Percentiles rank a stretch among this genome's conserved stretches.
Evolutionary conservation across 2,797 vertebrate species (phyloP).

Genomic region (Onychomys arenicola): DNA sequence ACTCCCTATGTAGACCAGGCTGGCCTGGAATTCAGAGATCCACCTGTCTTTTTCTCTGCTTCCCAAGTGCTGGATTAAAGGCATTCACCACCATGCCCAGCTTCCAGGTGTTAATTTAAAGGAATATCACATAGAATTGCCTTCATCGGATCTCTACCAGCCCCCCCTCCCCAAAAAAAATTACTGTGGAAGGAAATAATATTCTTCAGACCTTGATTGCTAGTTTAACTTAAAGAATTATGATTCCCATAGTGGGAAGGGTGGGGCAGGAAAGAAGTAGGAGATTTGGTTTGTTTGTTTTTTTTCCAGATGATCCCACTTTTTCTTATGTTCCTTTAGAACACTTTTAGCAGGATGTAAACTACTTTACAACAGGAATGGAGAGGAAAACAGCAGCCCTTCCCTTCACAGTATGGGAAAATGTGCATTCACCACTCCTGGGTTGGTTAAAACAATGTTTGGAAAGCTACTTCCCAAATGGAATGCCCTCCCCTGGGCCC

Average conservation of each 20-base stretch:
- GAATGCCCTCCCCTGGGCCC: not conserved
- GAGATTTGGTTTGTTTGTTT: slow-evolving; percentile 46
- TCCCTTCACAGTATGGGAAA: not conserved
- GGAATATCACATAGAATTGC: not conserved
- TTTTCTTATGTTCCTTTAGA: slow-evolving; percentile 63
- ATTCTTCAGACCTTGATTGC: slow-evolving; percentile 7
- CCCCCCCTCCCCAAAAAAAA: slow-evolving; percentile 1
- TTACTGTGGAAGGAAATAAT: not conserved
- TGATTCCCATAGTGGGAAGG: not conserved
- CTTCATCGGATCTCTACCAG: not conserved
- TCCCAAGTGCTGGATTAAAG: not conserved
- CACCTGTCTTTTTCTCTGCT: not conserved
- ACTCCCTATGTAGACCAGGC: not conserved
- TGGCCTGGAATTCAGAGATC: not conserved
- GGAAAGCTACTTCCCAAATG: slow-evolving; percentile 26
- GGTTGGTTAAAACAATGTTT: not conserved
- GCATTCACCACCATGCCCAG: not conserved
- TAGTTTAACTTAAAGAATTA: slow-evolving; percentile 57
- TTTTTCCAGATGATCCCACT: slow-evolving; percentile 29
- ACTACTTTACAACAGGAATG: slow-evolving; percentile 44
- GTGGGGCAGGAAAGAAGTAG: slow-evolving; percentile 22
- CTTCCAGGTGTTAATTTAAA: slow-evolving; percentile 39
- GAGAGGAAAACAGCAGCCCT: not conserved
- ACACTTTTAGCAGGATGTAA: slow-evolving; percentile 33
- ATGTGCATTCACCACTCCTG: not conserved